A percentile compares a stretch with the other conserved stretches of the same genome.
These are phyloP conservation scores for Ochropleura leucogaster DNA, from an alignment of 2,888 invertebrate species.

Conservation along the genomic window DNA sequence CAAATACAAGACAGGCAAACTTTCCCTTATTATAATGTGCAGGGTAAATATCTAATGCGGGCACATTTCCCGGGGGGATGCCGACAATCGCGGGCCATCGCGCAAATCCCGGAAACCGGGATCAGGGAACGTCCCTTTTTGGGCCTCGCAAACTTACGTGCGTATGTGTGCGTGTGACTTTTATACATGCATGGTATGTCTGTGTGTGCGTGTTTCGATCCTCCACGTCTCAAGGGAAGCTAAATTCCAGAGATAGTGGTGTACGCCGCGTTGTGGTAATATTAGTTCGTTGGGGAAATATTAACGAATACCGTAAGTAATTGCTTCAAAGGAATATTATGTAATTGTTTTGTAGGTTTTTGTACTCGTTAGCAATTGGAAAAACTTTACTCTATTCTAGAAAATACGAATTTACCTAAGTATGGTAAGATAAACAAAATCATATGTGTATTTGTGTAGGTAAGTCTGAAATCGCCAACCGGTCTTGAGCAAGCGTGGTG, in stretches of 20 bases:
- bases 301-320: slow-evolving; percentile 35
- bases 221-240: slow-evolving; percentile 43
- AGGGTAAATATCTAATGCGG: slow-evolving; percentile 56
- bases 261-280: slow-evolving; percentile 38
- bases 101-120: slow-evolving; percentile 55
- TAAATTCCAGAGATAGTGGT: slow-evolving; percentile 49
- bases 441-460: too few species aligned
- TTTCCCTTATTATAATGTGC: slow-evolving; percentile 59
- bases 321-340: slow-evolving; percentile 26
- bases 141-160: slow-evolving; percentile 30
- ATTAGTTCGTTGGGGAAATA: slow-evolving; percentile 41
- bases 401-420: background rate
- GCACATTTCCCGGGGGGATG: slow-evolving; percentile 53
- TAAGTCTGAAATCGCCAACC: too few species aligned
- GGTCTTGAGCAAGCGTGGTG: too few species aligned
- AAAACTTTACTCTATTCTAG: too few species aligned
- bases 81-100: slow-evolving; percentile 49
- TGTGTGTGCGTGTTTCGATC: slow-evolving; percentile 28
- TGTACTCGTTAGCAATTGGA: background rate
- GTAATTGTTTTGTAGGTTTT: background rate
- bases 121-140: slow-evolving; percentile 54
- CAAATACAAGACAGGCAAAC: slow-evolving; percentile 42
- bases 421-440: background rate
- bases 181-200: background rate
- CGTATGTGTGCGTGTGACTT: slow-evolving; percentile 2